These are phyloP conservation scores for Paradisaea rubra DNA, from an alignment of 2,113 vertebrate species.

Conservation along the genomic window DNA sequence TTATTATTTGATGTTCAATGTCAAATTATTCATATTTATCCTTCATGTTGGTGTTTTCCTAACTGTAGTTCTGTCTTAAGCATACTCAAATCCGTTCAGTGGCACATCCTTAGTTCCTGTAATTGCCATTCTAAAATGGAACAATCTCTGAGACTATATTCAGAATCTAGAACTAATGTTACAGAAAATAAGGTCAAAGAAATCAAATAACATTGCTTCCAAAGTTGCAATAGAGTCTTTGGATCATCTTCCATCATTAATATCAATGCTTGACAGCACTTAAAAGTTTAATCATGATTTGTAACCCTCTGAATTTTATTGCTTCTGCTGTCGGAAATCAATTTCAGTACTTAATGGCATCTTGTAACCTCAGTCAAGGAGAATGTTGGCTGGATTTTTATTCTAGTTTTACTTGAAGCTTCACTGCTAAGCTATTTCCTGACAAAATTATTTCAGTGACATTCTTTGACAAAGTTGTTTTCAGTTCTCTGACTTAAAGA, in stretches of 20 bases:
- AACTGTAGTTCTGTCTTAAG: not conserved
- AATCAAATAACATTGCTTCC: not conserved
- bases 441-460: not conserved
- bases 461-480: not conserved
- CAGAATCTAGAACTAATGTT: not conserved
- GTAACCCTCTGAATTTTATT: not conserved
- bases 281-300: not conserved
- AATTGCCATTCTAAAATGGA: not conserved
- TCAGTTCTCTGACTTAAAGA: not conserved
- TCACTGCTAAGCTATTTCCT: not conserved
- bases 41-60: not conserved
- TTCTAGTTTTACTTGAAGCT: not conserved
- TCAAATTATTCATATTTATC: not conserved
- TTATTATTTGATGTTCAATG: not conserved
- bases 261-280: not conserved
- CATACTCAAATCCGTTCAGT: not conserved
- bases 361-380: not conserved
- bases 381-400: not conserved
- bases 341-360: not conserved
- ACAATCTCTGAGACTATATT: not conserved
- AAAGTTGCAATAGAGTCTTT: not conserved
- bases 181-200: constrained; percentile 20
- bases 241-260: not conserved
- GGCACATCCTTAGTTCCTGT: not conserved
- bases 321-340: not conserved